phyloP scores from a whole-genome alignment of 2,113 vertebrate species.

The Protobothrops flavoviridis region DNA sequence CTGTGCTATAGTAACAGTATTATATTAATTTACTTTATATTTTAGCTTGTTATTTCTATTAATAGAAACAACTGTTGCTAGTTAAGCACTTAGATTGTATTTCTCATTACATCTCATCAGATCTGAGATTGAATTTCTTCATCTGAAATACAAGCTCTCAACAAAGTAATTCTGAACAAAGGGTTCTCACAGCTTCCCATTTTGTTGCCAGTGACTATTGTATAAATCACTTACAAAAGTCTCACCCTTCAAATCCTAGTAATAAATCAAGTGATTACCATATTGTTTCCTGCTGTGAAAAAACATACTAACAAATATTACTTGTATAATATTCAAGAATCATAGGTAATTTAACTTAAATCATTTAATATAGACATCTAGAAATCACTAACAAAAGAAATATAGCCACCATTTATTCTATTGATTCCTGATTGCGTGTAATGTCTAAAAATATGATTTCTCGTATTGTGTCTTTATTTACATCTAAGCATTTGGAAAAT shows the following conservation, averaged over 20 bases:
- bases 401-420: background rate
- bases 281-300: conserved; percentile 9
- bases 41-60: background rate
- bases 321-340: background rate
- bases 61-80: background rate
- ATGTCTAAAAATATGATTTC: background rate
- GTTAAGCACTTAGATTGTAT: background rate
- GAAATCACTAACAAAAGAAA: background rate
- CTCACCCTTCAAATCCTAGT: background rate
- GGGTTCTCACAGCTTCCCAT: background rate
- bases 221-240: conserved; percentile 14
- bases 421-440: background rate
- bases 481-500: background rate
- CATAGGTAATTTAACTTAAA: background rate
- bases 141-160: conserved; percentile 3
- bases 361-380: background rate
- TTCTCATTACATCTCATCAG: conserved; percentile 7
- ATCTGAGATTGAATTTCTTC: conserved; percentile 2
- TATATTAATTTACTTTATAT: background rate
- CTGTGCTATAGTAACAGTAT: background rate
- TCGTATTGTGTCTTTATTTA: background rate
- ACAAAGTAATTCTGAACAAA: background rate
- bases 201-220: background rate
- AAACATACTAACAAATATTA: background rate
- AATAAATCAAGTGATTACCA: background rate